Base-by-base conservation (phyloP, 1,140 invertebrate genomes). In the Acromyrmex heyeri region DNA sequence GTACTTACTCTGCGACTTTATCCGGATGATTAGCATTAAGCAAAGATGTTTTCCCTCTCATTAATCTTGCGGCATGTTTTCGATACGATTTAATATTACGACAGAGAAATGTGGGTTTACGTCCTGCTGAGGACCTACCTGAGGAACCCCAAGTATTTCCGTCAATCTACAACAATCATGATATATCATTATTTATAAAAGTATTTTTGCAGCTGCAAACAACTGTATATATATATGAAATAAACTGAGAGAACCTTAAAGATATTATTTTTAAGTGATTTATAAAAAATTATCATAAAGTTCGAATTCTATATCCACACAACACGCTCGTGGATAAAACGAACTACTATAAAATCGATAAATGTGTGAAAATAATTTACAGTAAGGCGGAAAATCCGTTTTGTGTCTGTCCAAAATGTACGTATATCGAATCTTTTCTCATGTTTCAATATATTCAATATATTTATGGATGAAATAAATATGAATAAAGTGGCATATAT, bases 71-170 rank as follows among this genome's bases (percentile, higher is more conserved):
- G n/a, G 94, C 94, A 48, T 90, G 92, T 57, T 92, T 93, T 85
- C 92, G 93, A 92, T 95, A 96, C n/a, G 95, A 94, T 64, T 95
- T 94, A 38, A 96, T 93, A 92, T 96, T 97, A 92, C 97, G 95
- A 70, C 95, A 95, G 30, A 97, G 93, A 93, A 97, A 97, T 38
- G 97, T 95, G 24, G 97, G 96, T 91, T 97, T 97, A 87, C 95
- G 95, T 91, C 95, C 91, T 50, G 92, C 89, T 61, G 93, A 92
- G 38, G 93, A 90, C 88, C 94, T 94, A 70, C 87, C 91, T 90
- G 94, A 93, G 34, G 92, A 91, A 86, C 88, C 92, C 95, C 95
- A 95, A 85, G 92, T 92, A 86, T 93, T 95, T 85, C 94, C 94
- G 88, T 95, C 95, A 61, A 95, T 93, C 95, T 95, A 95, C 62